A percentile compares a stretch with the other conserved stretches of the same genome.
phyloP scores from a whole-genome alignment of 2,888 invertebrate genomes.

The Tachystola acroxantha region DNA sequence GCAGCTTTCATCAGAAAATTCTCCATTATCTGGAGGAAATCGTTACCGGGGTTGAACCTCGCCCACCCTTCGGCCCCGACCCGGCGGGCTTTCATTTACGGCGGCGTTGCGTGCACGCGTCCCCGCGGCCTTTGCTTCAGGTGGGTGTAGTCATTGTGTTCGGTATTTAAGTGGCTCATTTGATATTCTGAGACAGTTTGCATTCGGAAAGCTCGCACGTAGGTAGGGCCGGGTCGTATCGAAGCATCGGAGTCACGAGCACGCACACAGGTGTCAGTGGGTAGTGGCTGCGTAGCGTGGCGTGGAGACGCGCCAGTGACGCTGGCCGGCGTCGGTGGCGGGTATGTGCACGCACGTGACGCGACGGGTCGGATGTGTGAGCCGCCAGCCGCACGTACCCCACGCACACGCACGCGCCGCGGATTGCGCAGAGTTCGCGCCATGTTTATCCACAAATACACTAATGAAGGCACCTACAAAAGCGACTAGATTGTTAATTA shows the following conservation, averaged over 20 bases:
- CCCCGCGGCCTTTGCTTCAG: constrained; percentile 68
- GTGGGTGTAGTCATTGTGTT: constrained; percentile 73
- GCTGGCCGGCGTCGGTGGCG: constrained; percentile 31
- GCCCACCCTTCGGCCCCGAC: constrained; percentile 59
- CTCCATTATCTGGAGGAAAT: constrained; percentile 75
- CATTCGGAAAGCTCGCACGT: constrained; percentile 68
- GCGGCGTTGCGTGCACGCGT: constrained; percentile 71
- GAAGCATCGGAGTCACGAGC: constrained; percentile 48
- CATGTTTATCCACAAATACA: constrained; percentile 77
- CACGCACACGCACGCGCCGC: constrained; percentile 49
- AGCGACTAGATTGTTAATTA: constrained; percentile 78
- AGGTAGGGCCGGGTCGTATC: constrained; percentile 42
- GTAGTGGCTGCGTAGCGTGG: constrained; percentile 21
- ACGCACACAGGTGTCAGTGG: constrained; percentile 21
- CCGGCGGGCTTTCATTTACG: constrained; percentile 68
- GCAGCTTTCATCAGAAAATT: constrained; percentile 74
- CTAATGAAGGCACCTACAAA: constrained; percentile 78
- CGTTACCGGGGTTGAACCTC: constrained; percentile 70
- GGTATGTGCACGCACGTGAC: constrained; percentile 40
- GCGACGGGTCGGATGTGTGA: constrained; percentile 13
- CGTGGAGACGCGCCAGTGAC: constrained; percentile 28
- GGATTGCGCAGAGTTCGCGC: constrained; percentile 55
- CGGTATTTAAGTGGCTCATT: constrained; percentile 76
- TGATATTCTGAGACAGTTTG: constrained; percentile 76
- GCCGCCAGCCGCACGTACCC: constrained; percentile 21